phyloP scores from a whole-genome alignment of 2,888 invertebrate genomes.

The Orthosia incerta region DNA sequence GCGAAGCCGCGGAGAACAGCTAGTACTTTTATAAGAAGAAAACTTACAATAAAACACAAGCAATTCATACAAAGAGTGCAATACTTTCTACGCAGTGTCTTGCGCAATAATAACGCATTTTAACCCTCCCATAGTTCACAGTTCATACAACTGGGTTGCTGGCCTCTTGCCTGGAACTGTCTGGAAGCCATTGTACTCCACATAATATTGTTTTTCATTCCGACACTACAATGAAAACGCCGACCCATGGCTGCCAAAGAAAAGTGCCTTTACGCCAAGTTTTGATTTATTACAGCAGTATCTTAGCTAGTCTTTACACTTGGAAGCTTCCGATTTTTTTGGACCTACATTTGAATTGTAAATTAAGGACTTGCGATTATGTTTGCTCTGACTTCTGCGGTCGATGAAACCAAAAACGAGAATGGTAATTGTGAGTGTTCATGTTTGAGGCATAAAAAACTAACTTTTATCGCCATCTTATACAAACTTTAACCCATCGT shows the following conservation, averaged over 20 bases:
- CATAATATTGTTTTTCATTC: constrained; percentile 58
- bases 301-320: constrained; percentile 31
- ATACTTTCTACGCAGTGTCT: constrained; percentile 28
- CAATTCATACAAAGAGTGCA: constrained; percentile 3
- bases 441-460: background rate
- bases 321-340: constrained; percentile 30
- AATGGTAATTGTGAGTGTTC: background rate
- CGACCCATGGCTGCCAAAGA: constrained; percentile 52
- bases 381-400: constrained; percentile 12
- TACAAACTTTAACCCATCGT: background rate
- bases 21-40: constrained; percentile 5
- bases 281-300: constrained; percentile 53
- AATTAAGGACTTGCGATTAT: constrained; percentile 32
- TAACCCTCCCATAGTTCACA: constrained; percentile 27
- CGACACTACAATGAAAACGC: constrained; percentile 37
- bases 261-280: constrained; percentile 49
- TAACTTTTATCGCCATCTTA: background rate
- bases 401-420: background rate
- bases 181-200: constrained; percentile 50
- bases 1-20: too few relatives aligned
- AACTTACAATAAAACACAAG: constrained; percentile 11
- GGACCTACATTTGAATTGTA: constrained; percentile 37
- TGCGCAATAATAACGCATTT: constrained; percentile 48
- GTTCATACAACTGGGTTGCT: constrained; percentile 43
- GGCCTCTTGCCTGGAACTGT: constrained; percentile 45